Evolutionary conservation across 2,888 invertebrate genomes (phyloP).

Genomic region (Aelia acuminata): DNA sequence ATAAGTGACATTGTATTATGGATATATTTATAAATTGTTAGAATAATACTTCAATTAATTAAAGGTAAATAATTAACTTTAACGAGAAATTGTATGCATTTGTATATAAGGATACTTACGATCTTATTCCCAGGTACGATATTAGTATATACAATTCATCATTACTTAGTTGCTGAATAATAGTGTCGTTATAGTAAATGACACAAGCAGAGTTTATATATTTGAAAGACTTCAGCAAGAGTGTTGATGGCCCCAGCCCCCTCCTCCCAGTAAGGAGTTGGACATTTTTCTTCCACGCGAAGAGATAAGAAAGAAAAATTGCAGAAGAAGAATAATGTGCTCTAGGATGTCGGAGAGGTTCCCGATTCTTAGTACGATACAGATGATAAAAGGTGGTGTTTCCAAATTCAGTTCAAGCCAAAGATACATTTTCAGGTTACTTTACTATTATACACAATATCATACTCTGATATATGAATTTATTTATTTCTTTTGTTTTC

Average conservation of each 20-base stretch:
- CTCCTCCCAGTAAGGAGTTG: neutral
- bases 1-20: too few relatives aligned
- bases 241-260: neutral
- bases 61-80: too few relatives aligned
- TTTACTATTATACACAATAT: neutral
- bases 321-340: slow-evolving; percentile 30
- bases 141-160: neutral
- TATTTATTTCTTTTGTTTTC: neutral
- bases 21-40: too few relatives aligned
- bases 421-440: neutral
- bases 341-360: slow-evolving; percentile 24
- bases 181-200: neutral
- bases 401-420: neutral
- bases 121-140: neutral
- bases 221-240: neutral
- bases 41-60: too few relatives aligned
- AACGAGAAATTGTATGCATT: too few relatives aligned
- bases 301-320: slow-evolving; percentile 41
- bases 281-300: slow-evolving; percentile 28
- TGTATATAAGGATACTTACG: neutral
- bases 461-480: neutral
- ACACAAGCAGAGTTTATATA: neutral
- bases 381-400: neutral
- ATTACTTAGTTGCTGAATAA: neutral
- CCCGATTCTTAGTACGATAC: neutral